phyloP scores from a whole-genome alignment of 2,888 invertebrate species.

The Drosophila mimetica region DNA sequence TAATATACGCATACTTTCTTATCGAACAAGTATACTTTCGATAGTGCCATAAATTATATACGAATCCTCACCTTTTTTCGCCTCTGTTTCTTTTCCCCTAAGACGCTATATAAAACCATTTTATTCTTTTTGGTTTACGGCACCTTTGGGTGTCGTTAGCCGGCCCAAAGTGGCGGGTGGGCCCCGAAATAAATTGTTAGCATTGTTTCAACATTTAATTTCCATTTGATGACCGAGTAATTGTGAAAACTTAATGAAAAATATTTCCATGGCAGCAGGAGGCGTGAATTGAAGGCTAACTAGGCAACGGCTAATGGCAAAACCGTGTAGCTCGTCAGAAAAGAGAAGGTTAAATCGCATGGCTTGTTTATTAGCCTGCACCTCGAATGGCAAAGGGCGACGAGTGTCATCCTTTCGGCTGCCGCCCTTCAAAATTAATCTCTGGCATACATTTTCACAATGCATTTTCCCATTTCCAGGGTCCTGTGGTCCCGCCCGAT shows the following conservation, averaged over 20 bases:
- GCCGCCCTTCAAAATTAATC: background rate
- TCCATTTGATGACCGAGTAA: conserved; percentile 51
- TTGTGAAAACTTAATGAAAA: conserved; percentile 54
- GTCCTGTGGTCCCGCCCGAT: conserved; percentile 96
- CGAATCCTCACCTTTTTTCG: conserved; percentile 2
- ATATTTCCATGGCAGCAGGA: conserved; percentile 36
- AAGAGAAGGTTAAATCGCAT: conserved; percentile 3
- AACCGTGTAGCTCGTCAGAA: conserved; percentile 33
- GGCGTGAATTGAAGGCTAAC: conserved; percentile 36
- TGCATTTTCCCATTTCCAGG: conserved; percentile 75
- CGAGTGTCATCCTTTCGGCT: background rate
- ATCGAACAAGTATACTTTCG: background rate
- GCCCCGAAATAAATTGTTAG: conserved; percentile 38
- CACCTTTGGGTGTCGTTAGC: conserved; percentile 75
- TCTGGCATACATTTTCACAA: conserved; percentile 9
- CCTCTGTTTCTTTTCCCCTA: conserved; percentile 14
- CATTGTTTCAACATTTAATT: conserved; percentile 52
- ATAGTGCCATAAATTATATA: background rate
- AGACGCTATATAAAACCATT: conserved; percentile 42
- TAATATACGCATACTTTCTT: no score
- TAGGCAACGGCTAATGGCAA: conserved; percentile 41
- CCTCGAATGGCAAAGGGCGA: conserved; percentile 18
- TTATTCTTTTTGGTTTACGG: conserved; percentile 57
- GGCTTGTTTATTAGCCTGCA: conserved; percentile 12
- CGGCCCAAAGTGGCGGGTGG: conserved; percentile 18